Evolutionary conservation across 2,797 vertebrate genomes (phyloP).

Genomic region (Tauraco hartlaubi): DNA sequence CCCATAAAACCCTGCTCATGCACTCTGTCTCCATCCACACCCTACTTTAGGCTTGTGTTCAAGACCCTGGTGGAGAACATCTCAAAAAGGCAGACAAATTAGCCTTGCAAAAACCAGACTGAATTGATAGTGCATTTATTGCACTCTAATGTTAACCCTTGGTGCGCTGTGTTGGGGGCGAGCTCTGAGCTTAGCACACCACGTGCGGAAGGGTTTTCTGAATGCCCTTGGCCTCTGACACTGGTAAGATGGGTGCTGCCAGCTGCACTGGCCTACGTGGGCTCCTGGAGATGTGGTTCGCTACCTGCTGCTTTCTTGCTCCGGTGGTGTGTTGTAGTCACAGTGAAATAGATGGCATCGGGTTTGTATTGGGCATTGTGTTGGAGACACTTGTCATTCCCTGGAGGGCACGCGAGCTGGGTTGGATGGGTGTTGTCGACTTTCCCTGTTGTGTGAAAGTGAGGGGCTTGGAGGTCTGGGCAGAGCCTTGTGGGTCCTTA

Average conservation of each 20-base stretch:
- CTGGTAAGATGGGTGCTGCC: background rate
- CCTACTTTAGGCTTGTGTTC: background rate
- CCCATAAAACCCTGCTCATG: background rate
- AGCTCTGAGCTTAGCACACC: background rate
- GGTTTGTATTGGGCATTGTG: background rate
- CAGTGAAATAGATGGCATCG: accelerated
- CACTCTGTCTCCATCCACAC: background rate
- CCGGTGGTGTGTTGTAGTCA: accelerated
- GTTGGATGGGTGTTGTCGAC: background rate
- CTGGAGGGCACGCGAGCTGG: background rate
- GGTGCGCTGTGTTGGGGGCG: background rate
- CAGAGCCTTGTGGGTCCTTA: background rate
- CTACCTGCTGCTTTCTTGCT: background rate
- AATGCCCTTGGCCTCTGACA: background rate
- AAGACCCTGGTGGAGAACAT: background rate
- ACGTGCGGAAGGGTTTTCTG: background rate
- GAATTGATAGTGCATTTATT: background rate
- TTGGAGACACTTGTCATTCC: background rate
- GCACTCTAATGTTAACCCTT: background rate
- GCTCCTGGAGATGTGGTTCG: background rate
- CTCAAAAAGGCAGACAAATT: background rate
- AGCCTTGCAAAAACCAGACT: background rate
- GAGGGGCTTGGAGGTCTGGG: background rate
- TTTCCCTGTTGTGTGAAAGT: background rate
- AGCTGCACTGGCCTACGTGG: accelerated